A percentile compares a stretch with the other conserved stretches of the same genome.
These are phyloP conservation scores for Chunga burmeisteri DNA, from an alignment of 2,113 vertebrate species.

Conservation along the genomic window DNA sequence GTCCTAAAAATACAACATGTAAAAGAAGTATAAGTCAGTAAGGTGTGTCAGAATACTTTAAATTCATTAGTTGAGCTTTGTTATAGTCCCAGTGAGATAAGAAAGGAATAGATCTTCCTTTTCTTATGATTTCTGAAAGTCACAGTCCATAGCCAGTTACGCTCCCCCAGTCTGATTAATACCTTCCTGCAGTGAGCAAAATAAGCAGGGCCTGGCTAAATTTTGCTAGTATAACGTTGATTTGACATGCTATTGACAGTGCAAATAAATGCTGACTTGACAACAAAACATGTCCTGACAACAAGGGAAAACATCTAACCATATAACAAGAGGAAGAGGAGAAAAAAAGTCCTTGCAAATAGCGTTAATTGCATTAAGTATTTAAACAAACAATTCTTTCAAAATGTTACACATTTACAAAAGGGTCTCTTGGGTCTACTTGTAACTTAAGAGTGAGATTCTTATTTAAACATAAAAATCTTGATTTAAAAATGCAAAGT, in stretches of 20 bases:
- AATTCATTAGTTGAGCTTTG: background rate
- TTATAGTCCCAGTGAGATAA: background rate
- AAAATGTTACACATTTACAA: background rate
- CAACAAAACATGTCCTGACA: background rate
- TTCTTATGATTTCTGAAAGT: background rate
- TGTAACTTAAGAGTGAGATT: background rate
- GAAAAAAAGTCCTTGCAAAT: background rate
- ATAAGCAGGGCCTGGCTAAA: background rate
- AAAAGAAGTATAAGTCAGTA: background rate
- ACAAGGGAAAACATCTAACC: background rate
- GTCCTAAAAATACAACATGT: background rate
- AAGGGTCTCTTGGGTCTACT: background rate
- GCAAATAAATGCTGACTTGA: background rate
- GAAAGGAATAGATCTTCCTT: background rate
- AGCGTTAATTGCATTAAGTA: background rate
- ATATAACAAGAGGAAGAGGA: background rate
- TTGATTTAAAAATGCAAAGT: constrained; percentile 28
- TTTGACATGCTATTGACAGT: background rate
- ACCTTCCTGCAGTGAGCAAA: background rate
- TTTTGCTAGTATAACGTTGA: background rate
- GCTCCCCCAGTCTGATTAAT: background rate
- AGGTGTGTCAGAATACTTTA: background rate
- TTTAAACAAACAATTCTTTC: constrained; percentile 6
- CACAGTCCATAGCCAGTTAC: background rate
- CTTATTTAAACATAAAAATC: background rate